Conservation (phyloP, 2,888 invertebrate genomes). For the Andrena flavipes region DNA sequence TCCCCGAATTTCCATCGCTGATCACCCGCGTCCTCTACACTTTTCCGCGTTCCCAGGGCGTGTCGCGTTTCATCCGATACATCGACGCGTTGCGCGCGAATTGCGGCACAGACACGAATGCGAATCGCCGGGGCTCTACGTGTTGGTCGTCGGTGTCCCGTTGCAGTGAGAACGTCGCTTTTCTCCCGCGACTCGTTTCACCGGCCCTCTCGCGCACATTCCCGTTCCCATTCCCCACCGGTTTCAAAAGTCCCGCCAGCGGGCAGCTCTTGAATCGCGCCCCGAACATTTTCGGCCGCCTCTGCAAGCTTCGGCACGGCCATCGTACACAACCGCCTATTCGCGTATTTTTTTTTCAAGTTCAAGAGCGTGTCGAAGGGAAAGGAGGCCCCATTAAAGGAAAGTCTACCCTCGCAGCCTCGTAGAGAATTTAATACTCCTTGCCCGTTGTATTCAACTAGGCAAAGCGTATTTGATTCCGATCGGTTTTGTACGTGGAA, state of each 20-base stretch:
- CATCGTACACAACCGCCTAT: background rate
- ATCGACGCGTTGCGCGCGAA: slow-evolving; percentile 46
- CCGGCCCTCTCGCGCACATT: slow-evolving; percentile 55
- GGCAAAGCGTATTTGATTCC: background rate
- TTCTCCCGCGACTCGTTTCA: slow-evolving; percentile 65
- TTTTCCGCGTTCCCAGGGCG: slow-evolving; percentile 57
- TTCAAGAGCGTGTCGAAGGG: background rate
- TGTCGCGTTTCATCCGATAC: slow-evolving; percentile 67
- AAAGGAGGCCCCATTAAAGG: too few relatives aligned
- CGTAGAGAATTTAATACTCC: background rate
- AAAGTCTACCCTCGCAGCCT: background rate
- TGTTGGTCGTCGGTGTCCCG: slow-evolving; percentile 70
- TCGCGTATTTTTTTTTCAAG: background rate
- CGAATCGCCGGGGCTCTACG: slow-evolving; percentile 9
- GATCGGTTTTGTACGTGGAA: background rate
- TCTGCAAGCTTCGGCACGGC: background rate
- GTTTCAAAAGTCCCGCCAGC: slow-evolving; percentile 57
- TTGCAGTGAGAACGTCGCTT: slow-evolving; percentile 75
- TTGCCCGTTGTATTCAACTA: background rate
- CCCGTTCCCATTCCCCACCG: slow-evolving; percentile 63
- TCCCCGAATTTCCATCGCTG: slow-evolving; percentile 31
- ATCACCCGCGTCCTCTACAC: slow-evolving; percentile 10
- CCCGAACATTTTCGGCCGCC: slow-evolving; percentile 2
- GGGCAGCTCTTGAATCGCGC: slow-evolving; percentile 1
- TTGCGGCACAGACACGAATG: slow-evolving; percentile 30